Evolutionary conservation across 2,113 vertebrate genomes (phyloP).

Genomic region (Indicator maculatus): DNA sequence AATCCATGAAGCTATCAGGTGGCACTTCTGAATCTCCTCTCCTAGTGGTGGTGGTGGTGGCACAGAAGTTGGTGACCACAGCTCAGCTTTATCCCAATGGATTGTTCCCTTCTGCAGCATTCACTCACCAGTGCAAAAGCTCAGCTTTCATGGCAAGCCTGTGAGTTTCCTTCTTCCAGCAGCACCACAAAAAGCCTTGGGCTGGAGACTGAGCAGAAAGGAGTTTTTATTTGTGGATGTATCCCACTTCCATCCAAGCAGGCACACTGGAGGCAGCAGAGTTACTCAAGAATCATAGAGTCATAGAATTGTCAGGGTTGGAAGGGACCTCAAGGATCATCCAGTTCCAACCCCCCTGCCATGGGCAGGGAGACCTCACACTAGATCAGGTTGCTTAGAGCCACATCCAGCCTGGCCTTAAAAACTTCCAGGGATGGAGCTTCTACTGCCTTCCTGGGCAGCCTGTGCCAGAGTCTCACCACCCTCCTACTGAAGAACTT

Average conservation of each 20-base stretch:
- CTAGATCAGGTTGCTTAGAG: no score
- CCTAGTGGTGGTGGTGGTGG: background rate
- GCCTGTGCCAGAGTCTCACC: no score
- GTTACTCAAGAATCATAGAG: background rate
- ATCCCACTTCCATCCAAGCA: background rate
- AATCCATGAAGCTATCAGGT: background rate
- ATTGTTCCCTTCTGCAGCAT: background rate
- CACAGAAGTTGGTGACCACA: background rate
- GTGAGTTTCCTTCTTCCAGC: background rate
- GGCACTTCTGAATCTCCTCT: conserved; percentile 17
- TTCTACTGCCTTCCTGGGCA: no score
- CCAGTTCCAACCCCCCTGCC: no score
- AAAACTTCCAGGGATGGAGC: no score
- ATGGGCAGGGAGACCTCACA: no score
- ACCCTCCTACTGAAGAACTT: no score
- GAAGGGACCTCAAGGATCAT: no score
- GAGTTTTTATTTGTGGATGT: background rate
- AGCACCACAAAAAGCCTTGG: background rate
- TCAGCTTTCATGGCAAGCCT: background rate
- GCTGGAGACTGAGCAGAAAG: background rate
- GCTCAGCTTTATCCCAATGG: background rate
- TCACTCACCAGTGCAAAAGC: background rate
- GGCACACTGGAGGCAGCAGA: background rate
- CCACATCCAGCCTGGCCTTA: no score
- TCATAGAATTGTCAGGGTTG: no score